These are phyloP conservation scores for Byasa hedistus DNA, from an alignment of 2,888 invertebrate species.

Conservation along the genomic window DNA sequence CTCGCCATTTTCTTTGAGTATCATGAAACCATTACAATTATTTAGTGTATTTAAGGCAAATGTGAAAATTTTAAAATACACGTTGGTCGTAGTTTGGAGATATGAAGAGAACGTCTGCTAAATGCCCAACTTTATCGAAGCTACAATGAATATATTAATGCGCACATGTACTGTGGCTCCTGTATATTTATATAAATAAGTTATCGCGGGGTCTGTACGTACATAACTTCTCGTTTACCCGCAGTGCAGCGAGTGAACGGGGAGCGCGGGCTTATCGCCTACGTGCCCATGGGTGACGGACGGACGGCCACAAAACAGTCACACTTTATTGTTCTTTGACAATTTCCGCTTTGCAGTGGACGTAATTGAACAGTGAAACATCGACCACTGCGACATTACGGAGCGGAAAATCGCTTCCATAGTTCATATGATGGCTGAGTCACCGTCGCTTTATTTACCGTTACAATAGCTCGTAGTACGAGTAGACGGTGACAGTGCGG, in stretches of 20 bases:
- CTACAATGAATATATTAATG: neutral
- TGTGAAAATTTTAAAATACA: too few species aligned
- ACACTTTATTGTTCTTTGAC: conserved; percentile 27
- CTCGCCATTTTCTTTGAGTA: neutral
- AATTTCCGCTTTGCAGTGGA: conserved; percentile 27
- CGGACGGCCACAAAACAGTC: conserved; percentile 26
- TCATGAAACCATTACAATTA: neutral
- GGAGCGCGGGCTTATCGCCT: conserved; percentile 15
- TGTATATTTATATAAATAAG: too few species aligned
- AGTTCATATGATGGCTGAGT: conserved; percentile 56
- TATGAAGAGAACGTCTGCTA: too few species aligned
- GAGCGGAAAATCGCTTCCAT: conserved; percentile 65
- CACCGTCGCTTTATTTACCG: conserved; percentile 49
- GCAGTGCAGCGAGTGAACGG: conserved; percentile 13
- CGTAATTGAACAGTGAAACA: conserved; percentile 34
- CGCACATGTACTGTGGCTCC: neutral
- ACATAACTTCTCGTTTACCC: conserved; percentile 14
- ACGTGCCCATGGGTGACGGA: conserved; percentile 22
- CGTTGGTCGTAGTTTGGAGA: too few species aligned
- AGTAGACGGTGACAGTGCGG: conserved; percentile 19
- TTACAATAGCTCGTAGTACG: conserved; percentile 43
- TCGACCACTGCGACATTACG: conserved; percentile 44
- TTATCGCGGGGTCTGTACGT: too few species aligned
- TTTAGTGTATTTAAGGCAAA: neutral
- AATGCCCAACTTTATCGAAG: neutral